Evolutionary conservation across 2,888 invertebrate genomes (phyloP).

Genomic region (Tipula vernalis): DNA sequence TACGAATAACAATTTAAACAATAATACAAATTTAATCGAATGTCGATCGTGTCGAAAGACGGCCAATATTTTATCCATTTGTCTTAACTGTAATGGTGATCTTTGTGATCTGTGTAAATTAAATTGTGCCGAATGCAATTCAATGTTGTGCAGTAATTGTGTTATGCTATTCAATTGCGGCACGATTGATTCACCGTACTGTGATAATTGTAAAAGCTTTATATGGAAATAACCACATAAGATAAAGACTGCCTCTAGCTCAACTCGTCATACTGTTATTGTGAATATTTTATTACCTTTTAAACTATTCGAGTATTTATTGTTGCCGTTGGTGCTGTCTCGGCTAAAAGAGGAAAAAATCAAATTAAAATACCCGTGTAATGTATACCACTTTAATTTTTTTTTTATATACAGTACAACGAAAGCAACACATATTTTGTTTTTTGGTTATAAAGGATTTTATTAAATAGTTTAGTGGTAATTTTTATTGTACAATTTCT

Average conservation of each 20-base stretch:
- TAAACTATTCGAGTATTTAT: neutral
- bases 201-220: neutral
- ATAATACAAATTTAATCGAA: neutral
- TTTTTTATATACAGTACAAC: neutral
- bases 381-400: neutral
- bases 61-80: neutral
- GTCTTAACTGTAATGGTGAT: neutral
- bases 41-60: neutral
- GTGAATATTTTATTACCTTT: neutral
- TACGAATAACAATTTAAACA: neutral
- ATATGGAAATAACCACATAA: neutral
- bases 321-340: neutral
- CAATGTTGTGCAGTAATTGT: neutral
- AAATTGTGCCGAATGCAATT: neutral
- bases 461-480: neutral
- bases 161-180: conserved; percentile 5
- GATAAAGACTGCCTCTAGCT: too few species aligned
- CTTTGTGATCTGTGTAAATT: neutral
- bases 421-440: neutral
- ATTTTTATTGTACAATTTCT: neutral
- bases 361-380: neutral
- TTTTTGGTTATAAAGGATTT: neutral
- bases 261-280: neutral
- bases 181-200: neutral
- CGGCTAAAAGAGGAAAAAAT: neutral